Percentiles rank a stretch among this genome's conserved stretches.
Evolutionary conservation across 2,888 invertebrate genomes (phyloP).

Genomic region (Caenorhabditis japonica): DNA sequence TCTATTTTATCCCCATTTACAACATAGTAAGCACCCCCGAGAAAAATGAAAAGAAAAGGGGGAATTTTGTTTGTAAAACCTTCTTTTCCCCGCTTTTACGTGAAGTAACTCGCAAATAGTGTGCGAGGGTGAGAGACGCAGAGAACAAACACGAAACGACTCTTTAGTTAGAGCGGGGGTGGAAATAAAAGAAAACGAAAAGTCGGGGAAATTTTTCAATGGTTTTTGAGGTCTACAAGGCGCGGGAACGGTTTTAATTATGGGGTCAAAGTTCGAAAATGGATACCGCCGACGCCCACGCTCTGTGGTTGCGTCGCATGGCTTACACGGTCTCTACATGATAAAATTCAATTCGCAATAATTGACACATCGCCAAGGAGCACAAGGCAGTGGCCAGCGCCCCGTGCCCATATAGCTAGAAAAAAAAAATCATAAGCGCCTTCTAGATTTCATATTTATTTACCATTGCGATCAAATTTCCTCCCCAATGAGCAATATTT

Average conservation of each 20-base stretch:
- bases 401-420: too few relatives aligned
- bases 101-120: slow-evolving; percentile 23
- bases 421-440: background rate
- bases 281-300: too few relatives aligned
- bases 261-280: too few relatives aligned
- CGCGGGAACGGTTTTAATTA: too few relatives aligned
- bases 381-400: too few relatives aligned
- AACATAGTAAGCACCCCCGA: slow-evolving; percentile 15
- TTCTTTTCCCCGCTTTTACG: slow-evolving; percentile 24
- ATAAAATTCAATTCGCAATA: too few relatives aligned
- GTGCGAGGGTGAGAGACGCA: slow-evolving; percentile 12
- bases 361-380: too few relatives aligned
- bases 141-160: slow-evolving; percentile 10
- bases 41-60: slow-evolving; percentile 2
- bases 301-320: too few relatives aligned
- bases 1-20: slow-evolving; percentile 11
- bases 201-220: background rate
- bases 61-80: slow-evolving; percentile 46
- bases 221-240: too few relatives aligned
- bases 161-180: slow-evolving; percentile 47
- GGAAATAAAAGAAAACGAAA: slow-evolving; percentile 36
- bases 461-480: background rate
- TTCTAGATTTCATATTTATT: too few relatives aligned
- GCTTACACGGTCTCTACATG: too few relatives aligned
- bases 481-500: too few relatives aligned